These are phyloP conservation scores for Aphyosemion australe DNA, from an alignment of 2,113 vertebrate genomes.

Conservation along the genomic window DNA sequence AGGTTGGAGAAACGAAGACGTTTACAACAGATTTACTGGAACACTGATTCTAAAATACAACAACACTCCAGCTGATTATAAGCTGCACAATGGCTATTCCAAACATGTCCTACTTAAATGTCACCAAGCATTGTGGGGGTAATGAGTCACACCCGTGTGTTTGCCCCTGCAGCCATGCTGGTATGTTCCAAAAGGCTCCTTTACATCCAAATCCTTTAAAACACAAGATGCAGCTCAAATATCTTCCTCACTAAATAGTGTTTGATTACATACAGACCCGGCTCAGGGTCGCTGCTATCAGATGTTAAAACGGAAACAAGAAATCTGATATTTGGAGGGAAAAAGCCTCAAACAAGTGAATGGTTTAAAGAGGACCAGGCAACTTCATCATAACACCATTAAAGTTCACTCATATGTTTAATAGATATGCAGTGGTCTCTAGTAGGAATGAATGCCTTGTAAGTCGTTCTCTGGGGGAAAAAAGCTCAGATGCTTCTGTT, in stretches of 20 bases:
- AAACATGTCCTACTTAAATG: not conserved
- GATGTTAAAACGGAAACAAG: not conserved
- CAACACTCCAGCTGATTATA: not conserved
- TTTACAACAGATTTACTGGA: not conserved
- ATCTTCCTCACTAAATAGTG: not conserved
- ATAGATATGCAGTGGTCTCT: too few relatives aligned
- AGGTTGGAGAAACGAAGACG: not conserved
- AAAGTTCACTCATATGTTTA: too few relatives aligned
- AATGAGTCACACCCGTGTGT: not conserved
- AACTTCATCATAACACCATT: too few relatives aligned
- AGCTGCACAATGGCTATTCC: not conserved
- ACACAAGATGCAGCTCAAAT: not conserved
- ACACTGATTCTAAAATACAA: not conserved
- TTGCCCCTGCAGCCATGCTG: not conserved
- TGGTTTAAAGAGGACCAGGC: too few relatives aligned
- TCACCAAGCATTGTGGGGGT: not conserved
- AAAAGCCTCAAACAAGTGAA: too few relatives aligned
- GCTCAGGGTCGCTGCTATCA: not conserved
- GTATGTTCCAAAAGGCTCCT: not conserved
- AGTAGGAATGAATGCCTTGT: too few relatives aligned
- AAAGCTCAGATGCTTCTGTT: too few relatives aligned
- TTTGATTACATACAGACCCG: not conserved
- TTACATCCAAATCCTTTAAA: not conserved
- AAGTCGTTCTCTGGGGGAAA: too few relatives aligned
- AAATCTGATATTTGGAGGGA: not conserved